Base-by-base conservation (phyloP, 2,888 invertebrate genomes). In the Trypoxylon attenuatum region DNA sequence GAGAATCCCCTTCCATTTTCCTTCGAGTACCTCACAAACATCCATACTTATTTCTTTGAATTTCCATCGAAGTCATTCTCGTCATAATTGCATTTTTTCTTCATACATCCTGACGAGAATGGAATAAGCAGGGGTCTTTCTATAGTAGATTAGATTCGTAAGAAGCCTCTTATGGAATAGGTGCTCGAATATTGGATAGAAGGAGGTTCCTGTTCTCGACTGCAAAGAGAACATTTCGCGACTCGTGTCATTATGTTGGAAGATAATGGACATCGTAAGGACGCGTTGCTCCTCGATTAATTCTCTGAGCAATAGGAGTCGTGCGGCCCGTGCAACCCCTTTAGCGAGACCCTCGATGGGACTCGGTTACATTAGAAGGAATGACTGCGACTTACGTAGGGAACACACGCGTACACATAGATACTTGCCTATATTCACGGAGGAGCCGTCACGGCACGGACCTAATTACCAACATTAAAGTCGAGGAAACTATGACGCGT, bases 351-450 rank as follows among this genome's bases (percentile, higher is more conserved):
- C 38, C 46, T 43, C 52, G 59, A 47, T 49, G 61, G 51, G 27
- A 69, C 62, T 58, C 66, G 58, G 66, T 72, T 73, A 72, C 72
- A 73, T 73, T 72, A 67, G 58, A 58, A 66, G 57, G 63, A 70
- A 73, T 61, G 67, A 67, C 66, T 66, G 62, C 50, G 72, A 52
- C 43, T 53, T 56, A 23, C 27, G 15, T 23, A 15, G 33, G 6
- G 13, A n/a, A n/a, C n/a, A n/a, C 50, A 50, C 57, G 50, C 61
- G 56, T 58, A 55, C 25, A 50, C 52, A 47, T 65, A 56, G 13
- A 33, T 33, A 13, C n/a, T 33, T 8, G 13, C 33, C n/a, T 52
- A 51, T 33, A 57, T 23, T 38, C 53, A 15, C 39, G 42, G 57
- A 39, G 56, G 54, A 66, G 50, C 43, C 57, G 55, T 45, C 49